phyloP scores from a whole-genome alignment of 2,797 vertebrate species.

The Ctenopoma multispine region DNA sequence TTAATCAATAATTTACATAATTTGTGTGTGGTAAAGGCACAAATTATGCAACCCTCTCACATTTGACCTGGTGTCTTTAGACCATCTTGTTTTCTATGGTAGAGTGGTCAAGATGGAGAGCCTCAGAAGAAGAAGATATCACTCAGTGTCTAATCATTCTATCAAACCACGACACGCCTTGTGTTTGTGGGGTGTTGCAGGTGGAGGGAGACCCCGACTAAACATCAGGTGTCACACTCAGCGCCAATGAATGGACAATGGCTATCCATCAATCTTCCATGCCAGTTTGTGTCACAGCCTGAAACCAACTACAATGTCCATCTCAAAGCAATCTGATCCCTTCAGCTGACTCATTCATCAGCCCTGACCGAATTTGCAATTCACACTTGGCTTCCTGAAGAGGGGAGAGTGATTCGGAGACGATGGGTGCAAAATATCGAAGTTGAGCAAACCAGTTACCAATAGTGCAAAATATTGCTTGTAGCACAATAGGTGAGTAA shows the following conservation, averaged over 20 bases:
- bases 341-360: constrained; percentile 82
- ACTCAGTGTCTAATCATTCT: constrained; percentile 77
- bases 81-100: constrained; percentile 61
- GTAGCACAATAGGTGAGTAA: constrained; percentile 63
- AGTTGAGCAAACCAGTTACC: constrained; percentile 60
- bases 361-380: constrained; percentile 80
- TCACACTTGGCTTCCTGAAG: constrained; percentile 47
- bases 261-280: constrained; percentile 84
- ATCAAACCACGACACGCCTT: constrained; percentile 59
- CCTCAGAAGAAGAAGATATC: constrained; percentile 77
- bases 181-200: constrained; percentile 67
- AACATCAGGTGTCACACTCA: constrained; percentile 79
- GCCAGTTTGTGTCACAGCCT: constrained; percentile 75
- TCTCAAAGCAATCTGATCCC: constrained; percentile 82
- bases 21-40: constrained; percentile 13
- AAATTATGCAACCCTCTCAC: constrained; percentile 20
- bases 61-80: constrained; percentile 49
- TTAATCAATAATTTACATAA: constrained; percentile 42
- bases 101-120: constrained; percentile 66
- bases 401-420: constrained; percentile 56
- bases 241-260: constrained; percentile 82
- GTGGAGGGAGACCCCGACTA: constrained; percentile 70
- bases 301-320: constrained; percentile 83
- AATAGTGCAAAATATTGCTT: constrained; percentile 66
- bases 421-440: constrained; percentile 70